A percentile compares a stretch with the other conserved stretches of the same genome.
These are phyloP conservation scores for Aphelinus atriplicis DNA, from an alignment of 1,140 invertebrate genomes.

Conservation along the genomic window DNA sequence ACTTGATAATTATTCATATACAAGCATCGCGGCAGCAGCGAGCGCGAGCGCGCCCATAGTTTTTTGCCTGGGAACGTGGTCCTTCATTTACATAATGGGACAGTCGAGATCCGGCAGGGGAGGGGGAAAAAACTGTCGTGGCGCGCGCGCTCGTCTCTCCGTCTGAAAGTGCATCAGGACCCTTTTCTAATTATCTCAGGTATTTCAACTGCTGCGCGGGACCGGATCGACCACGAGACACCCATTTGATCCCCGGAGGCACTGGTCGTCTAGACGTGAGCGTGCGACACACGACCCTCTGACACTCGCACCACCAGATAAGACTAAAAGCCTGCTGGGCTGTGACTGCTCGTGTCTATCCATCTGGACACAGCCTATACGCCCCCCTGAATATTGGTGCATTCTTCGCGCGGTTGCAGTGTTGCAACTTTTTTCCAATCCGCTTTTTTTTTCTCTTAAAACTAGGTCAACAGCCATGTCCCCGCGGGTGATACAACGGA, in stretches of 20 bases:
- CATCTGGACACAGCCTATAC: not conserved
- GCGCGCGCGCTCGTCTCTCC: not conserved
- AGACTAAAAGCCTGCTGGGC: constrained; percentile 5
- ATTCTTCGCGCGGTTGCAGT: constrained; percentile 4
- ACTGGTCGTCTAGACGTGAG: constrained; percentile 11
- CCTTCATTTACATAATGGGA: constrained; percentile 24
- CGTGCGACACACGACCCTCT: constrained; percentile 1
- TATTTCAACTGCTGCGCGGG: not conserved
- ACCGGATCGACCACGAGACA: not conserved
- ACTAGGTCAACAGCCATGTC: too few relatives aligned
- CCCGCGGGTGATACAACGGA: too few relatives aligned
- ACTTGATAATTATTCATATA: constrained; percentile 8
- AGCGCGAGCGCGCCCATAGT: not conserved
- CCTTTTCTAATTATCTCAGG: constrained; percentile 33
- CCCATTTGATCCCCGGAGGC: not conserved
- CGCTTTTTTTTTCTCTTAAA: too few relatives aligned
- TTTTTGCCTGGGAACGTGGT: not conserved
- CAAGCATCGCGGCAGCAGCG: not conserved
- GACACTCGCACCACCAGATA: constrained; percentile 17
- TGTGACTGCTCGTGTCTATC: not conserved
- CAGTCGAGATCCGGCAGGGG: not conserved
- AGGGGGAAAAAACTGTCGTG: not conserved
- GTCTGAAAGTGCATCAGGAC: not conserved
- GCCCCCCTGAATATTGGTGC: constrained; percentile 13
- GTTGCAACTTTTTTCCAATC: too few relatives aligned